phyloP scores from a whole-genome alignment of 1,140 invertebrate species.

The Heliconius nattereri region DNA sequence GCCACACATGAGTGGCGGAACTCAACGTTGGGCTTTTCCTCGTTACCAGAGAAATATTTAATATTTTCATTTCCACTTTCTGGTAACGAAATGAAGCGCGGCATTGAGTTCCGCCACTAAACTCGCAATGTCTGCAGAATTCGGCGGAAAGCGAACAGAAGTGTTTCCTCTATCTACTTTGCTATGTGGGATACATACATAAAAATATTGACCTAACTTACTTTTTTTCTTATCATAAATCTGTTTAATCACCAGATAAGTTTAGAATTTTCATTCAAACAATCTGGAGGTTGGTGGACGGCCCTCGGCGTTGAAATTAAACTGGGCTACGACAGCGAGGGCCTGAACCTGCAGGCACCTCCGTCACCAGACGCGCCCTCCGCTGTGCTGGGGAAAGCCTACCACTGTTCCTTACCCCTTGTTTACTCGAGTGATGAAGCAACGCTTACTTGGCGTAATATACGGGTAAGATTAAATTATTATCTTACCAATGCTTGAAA shows the following conservation, averaged over 20 bases:
- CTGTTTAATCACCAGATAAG: conserved; percentile 56
- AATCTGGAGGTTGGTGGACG: conserved; percentile 79
- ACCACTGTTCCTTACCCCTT: conserved; percentile 76
- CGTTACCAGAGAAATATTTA: no score
- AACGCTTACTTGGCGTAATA: conserved; percentile 71
- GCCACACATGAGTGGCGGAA: no score
- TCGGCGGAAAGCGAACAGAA: no score
- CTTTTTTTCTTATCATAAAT: no score
- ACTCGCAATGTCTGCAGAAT: no score
- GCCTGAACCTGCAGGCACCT: conserved; percentile 55
- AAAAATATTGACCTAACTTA: no score
- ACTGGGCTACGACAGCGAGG: conserved; percentile 53
- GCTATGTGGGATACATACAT: no score
- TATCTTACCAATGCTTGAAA: not conserved
- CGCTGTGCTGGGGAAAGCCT: conserved; percentile 80
- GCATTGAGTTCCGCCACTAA: no score
- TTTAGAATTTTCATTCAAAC: conserved; percentile 76
- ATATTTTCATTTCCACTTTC: no score
- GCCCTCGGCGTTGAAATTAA: conserved; percentile 80
- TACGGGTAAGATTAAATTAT: conserved; percentile 60
- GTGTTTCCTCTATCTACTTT: no score
- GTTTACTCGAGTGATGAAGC: conserved; percentile 74
- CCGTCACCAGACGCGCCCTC: conserved; percentile 66
- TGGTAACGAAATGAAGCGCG: no score
- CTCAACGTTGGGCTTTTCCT: no score